phyloP scores from a whole-genome alignment of 2,113 vertebrate species.

The Microtus ochrogaster region DNA sequence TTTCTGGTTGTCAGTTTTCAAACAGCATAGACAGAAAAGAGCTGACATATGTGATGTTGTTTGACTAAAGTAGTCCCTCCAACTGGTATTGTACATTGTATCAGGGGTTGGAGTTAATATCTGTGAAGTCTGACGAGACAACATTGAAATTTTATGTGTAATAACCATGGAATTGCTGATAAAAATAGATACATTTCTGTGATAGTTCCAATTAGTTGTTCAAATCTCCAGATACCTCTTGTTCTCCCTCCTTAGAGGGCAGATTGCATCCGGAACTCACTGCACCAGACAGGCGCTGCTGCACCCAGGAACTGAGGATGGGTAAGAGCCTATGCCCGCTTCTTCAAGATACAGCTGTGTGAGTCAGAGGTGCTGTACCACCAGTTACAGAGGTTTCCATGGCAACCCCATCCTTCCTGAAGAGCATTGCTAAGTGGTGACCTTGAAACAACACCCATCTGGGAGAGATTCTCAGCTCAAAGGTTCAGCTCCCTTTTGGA shows the following conservation, averaged over 20 bases:
- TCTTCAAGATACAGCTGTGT: conserved; percentile 74
- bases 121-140: background rate
- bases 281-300: background rate
- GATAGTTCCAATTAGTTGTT: background rate
- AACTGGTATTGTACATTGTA: background rate
- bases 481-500: background rate
- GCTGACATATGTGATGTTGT: background rate
- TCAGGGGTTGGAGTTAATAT: background rate
- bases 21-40: background rate
- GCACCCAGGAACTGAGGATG: conserved; percentile 2
- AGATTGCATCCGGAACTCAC: background rate
- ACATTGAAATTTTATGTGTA: background rate
- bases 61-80: background rate
- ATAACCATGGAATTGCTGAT: background rate
- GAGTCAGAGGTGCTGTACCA: conserved; percentile 74
- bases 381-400: conserved; percentile 81
- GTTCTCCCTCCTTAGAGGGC: background rate
- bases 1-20: background rate
- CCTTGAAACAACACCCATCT: conserved; percentile 62
- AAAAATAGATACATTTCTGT: background rate
- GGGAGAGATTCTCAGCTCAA: conserved; percentile 38
- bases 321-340: background rate
- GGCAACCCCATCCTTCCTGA: conserved; percentile 78
- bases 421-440: conserved; percentile 66
- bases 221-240: background rate